Base-by-base conservation (phyloP, 2,113 vertebrate species). In the Heteronetta atricapilla region DNA sequence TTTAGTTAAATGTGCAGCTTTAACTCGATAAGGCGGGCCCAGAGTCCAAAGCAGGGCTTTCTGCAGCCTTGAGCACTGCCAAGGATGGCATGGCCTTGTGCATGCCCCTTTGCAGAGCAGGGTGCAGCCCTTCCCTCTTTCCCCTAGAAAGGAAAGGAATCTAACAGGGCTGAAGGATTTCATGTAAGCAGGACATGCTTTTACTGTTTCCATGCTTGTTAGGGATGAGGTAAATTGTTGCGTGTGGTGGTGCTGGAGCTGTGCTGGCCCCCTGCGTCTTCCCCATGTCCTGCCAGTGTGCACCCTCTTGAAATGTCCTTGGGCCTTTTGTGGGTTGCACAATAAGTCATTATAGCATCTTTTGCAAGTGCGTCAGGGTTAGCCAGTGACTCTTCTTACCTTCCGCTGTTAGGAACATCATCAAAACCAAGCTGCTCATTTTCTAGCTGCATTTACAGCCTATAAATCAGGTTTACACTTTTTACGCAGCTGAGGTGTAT, bases 401-500 rank as follows among this genome's bases (percentile, higher is more conserved):
- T 89, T 26, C 56, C 86, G 36, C n/a, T 60, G 7, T 46, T 50
- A n/a, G 28, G 48, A 89, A 28, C 34, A 58, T 25, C 60, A 42
- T 68, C 42, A 59, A 80, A 85, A 59, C 33, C 40, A 63, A 78
- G 26, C 62, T 64, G 11, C 34, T n/a, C 11, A 4, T 66, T 36
- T 92, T 68, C 69, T 75, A 64, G 44, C 62, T 53, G 77, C 29
- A 12, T 86, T 88, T 81, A 40, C 34, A 74, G 60, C 64, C 6
- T 21, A 68, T 91, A 94, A 93, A 92, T 64, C 26, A 75, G 18
- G 38, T 0, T 3, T 22, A 53, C 20, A 26, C 53, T 64, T 72
- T 28, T 84, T 86, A 89, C 40, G 48, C 33, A 88, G 74, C 84
- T 75, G 88, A 95, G 83, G 66, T 81, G 44, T 80, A 6, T 56